Evolutionary conservation across 2,113 vertebrate genomes (phyloP).

Genomic region (Hippocampus zosterae): DNA sequence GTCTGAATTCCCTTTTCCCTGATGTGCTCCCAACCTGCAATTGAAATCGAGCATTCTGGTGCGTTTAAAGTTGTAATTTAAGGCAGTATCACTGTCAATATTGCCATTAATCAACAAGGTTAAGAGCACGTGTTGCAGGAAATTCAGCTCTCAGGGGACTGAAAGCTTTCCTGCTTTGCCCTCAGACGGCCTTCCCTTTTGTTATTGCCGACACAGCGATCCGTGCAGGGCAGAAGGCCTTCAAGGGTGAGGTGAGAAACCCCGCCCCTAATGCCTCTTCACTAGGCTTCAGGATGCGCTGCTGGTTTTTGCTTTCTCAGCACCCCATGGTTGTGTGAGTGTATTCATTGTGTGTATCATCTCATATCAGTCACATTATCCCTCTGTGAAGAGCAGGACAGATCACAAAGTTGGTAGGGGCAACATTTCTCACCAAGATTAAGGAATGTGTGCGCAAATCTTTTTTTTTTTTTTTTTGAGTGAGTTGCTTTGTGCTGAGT

Average conservation of each 20-base stretch:
- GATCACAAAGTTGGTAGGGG: slow-evolving; percentile 51
- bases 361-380: slow-evolving; percentile 55
- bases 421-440: slow-evolving; percentile 38
- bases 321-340: slow-evolving; percentile 21
- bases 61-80: slow-evolving; percentile 35
- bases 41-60: slow-evolving; percentile 16
- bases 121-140: slow-evolving; percentile 21
- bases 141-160: slow-evolving; percentile 49
- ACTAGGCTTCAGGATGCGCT: slow-evolving; percentile 46
- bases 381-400: slow-evolving; percentile 47
- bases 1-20: slow-evolving; percentile 18
- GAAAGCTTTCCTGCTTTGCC: slow-evolving; percentile 34
- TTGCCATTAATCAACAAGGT: slow-evolving; percentile 42
- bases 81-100: slow-evolving; percentile 32
- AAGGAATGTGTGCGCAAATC: slow-evolving; percentile 33
- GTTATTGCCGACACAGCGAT: slow-evolving; percentile 52
- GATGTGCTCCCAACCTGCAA: slow-evolving; percentile 6
- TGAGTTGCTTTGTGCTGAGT: slow-evolving; percentile 24
- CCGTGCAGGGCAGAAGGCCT: slow-evolving; percentile 27
- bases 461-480: slow-evolving; percentile 25
- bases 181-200: slow-evolving; percentile 48
- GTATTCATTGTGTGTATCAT: slow-evolving; percentile 47
- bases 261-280: slow-evolving; percentile 37
- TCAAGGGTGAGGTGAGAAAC: slow-evolving; percentile 29
- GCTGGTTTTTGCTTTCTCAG: slow-evolving; percentile 54